phyloP scores from a whole-genome alignment of 2,113 vertebrate species.

The Nothobranchius kuhntae region DNA sequence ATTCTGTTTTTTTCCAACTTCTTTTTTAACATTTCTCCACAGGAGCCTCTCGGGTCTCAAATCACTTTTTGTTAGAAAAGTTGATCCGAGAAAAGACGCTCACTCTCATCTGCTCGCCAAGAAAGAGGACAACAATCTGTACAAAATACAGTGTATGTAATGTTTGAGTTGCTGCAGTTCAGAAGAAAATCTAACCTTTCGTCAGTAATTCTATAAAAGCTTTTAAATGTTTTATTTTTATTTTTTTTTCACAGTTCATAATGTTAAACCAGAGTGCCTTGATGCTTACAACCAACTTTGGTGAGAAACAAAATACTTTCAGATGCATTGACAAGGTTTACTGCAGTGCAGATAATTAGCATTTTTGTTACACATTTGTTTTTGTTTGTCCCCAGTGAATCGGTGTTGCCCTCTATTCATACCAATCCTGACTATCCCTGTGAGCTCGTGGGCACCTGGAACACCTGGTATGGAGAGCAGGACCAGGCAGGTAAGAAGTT shows the following conservation, averaged over 20 bases:
- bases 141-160: constrained; percentile 95
- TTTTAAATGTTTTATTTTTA: constrained; percentile 1
- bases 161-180: neutral
- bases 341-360: neutral
- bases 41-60: constrained; percentile 89
- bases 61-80: constrained; percentile 95
- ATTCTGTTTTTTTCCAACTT: neutral
- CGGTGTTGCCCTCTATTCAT: constrained; percentile 91
- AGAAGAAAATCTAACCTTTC: neutral
- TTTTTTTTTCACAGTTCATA: constrained; percentile 90
- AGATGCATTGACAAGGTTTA: neutral
- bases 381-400: constrained; percentile 79
- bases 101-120: constrained; percentile 97
- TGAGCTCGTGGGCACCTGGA: constrained; percentile 97
- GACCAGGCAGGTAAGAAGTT: constrained; percentile 92
- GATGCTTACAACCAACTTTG: constrained; percentile 96
- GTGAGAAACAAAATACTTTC: constrained; percentile 72
- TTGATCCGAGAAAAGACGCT: constrained; percentile 95
- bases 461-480: constrained; percentile 99
- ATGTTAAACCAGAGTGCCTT: constrained; percentile 96
- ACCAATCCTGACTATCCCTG: constrained; percentile 90
- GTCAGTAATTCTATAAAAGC: neutral
- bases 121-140: constrained; percentile 94
- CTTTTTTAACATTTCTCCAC: constrained; percentile 19
- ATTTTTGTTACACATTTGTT: constrained; percentile 11